Base-by-base conservation (phyloP, 2,113 vertebrate genomes). In the Turnix velox region DNA sequence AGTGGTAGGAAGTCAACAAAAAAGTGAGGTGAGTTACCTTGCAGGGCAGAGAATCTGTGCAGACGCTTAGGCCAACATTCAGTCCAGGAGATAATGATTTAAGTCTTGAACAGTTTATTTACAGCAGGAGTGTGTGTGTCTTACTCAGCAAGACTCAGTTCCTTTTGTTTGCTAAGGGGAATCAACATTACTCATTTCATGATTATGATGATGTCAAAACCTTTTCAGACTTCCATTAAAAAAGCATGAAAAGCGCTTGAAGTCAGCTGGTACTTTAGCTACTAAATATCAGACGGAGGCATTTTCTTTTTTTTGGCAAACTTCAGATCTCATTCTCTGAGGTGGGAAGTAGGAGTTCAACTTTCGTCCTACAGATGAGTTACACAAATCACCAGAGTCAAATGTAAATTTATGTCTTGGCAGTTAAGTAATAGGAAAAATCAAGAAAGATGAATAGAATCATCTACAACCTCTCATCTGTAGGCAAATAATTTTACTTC, bases 401-500 rank as follows among this genome's bases (percentile, higher is more conserved):
- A 76, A 79, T 58, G 66, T 88, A 89, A 88, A 89, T 94, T 94
- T 92, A 42, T 75, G 46, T 93, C 77, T 84, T 7, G 0, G 62
- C 62, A 30, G 87, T 79, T 91, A 91, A 94, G 66, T 88, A 92
- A 58, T 46, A 79, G 40, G 63, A 87, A 83, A 89, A 94, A 79
- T 88, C 63, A 93, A 62, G 82, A 46, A 62, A 59, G 79, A 69
- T 69, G 52, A 92, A 77, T 73, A 85, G 83, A 84, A 69, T 59
- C 55, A 54, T 72, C 51, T 84, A 23, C 18, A 42, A 24, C 76
- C 71, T 94, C 62, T 89, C 49, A 79, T 94, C 51, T 91, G 84
- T 67, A 89, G 84, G 93, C 87, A 90, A 88, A 93, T 88, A 73
- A 86, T 94, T 83, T 57, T 55, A 72, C 49, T 76, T 78, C 73